Evolutionary conservation across 2,888 invertebrate genomes (phyloP), one percentile per base, ranked within the genome.

Genomic region (Lithodes maja): DNA sequence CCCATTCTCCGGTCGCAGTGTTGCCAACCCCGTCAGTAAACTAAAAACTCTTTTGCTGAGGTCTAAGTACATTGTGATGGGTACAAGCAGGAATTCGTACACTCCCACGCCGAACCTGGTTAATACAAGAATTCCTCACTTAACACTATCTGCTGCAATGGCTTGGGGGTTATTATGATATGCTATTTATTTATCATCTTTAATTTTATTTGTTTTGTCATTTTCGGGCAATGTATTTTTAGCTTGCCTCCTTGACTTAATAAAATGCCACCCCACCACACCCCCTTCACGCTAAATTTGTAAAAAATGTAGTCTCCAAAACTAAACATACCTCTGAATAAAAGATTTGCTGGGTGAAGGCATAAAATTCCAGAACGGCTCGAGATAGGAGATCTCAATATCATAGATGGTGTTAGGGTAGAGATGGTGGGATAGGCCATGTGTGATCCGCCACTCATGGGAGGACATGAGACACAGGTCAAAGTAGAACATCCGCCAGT

Each of bases 401-500:
- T 97, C 97, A 93, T 96, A 95, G 2, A 96, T 93, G 0, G 97
- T 96, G 93, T 97, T 97, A 0, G 97, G 95, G 93, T 95, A 97
- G 7, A 96, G 94, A 93, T 97, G 97, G 93, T 97, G 97, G 68
- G 97, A 97, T 75, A 97, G 93, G 0, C 94, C 96, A 93, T 97
- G 97, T 0, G 96, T 96, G 71, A 97, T 95, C 90, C 97, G 95
- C 95, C 96, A 97, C 91, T 96, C 95, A 92, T 95, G 95, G 93
- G 86, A 94, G 1, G 96, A 95, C 95, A 96, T 94, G 92, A 96
- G 93, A 33, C 95, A 95, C 90, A 97, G 94, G 93, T 97, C 96
- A 92, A 96, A 96, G 89, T 96, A 95, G 93, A 96, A 96, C 96
- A 97, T 97, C 87, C 97, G 95, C 95, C 96, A 96, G 93, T 96